These are phyloP conservation scores for Bettongia penicillata DNA, from an alignment of 2,113 vertebrate species.

Conservation along the genomic window DNA sequence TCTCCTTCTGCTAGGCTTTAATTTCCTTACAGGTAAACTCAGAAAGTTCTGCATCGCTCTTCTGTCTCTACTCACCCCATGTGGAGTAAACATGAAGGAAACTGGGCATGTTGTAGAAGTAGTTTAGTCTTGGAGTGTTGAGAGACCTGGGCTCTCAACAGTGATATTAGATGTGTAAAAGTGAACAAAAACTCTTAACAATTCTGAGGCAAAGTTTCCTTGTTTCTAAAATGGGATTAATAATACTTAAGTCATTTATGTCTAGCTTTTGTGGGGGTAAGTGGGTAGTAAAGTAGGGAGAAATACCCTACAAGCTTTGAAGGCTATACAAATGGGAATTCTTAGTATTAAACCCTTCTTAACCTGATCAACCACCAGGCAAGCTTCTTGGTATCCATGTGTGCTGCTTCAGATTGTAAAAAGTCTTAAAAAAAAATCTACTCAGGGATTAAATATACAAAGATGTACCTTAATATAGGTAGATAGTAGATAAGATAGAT, in stretches of 20 bases:
- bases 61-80: too few species aligned
- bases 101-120: too few species aligned
- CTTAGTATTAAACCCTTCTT: background rate
- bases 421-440: background rate
- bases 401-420: background rate
- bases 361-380: background rate
- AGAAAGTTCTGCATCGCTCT: too few species aligned
- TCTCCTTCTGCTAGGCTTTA: too few species aligned
- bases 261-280: background rate
- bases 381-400: background rate
- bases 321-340: background rate
- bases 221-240: background rate
- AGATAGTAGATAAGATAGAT: background rate
- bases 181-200: background rate
- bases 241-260: background rate
- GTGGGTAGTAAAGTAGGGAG: background rate
- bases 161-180: background rate
- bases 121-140: too few species aligned
- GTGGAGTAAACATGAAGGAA: too few species aligned
- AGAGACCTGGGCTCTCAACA: too few species aligned
- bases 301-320: background rate
- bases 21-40: too few species aligned
- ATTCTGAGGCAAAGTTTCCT: background rate
- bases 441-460: background rate
- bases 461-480: background rate